A percentile compares a stretch with the other conserved stretches of the same genome.
Conservation (phyloP, 1,140 invertebrate genomes). For the Lamellibrachia luymesi region DNA sequence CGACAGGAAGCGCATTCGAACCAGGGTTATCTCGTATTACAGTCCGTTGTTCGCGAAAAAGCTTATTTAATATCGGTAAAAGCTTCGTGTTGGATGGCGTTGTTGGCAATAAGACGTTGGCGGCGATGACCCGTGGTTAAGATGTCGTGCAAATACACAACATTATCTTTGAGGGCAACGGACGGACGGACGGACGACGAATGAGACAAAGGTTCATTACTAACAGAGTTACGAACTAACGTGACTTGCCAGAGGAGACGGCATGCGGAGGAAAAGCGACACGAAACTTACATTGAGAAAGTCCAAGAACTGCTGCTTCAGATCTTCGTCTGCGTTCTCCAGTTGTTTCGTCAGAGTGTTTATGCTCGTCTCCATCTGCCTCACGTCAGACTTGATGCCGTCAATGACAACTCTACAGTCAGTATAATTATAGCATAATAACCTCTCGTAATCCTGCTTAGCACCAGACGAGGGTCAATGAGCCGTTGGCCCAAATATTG, state of each 20-base stretch:
- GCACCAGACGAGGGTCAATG: too few species aligned
- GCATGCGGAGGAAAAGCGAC: not conserved
- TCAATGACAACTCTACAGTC: conserved; percentile 79
- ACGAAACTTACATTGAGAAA: conserved; percentile 72
- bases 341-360: conserved; percentile 79
- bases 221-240: not conserved
- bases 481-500: too few species aligned
- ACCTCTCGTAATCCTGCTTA: not conserved
- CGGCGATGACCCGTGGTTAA: too few species aligned
- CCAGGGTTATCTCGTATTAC: too few species aligned
- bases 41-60: too few species aligned
- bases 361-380: conserved; percentile 75
- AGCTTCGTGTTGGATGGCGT: too few species aligned
- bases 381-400: conserved; percentile 84
- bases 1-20: too few species aligned
- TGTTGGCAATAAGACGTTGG: too few species aligned
- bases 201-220: not conserved
- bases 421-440: conserved; percentile 17
- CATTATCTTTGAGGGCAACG: not conserved
- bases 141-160: too few species aligned
- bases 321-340: conserved; percentile 73
- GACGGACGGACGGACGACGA: too few species aligned
- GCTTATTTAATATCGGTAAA: too few species aligned
- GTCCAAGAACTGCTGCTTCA: conserved; percentile 82
- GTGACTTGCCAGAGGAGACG: too few species aligned